Conservation (phyloP, 2,113 vertebrate genomes). For the Paralichthys olivaceus region DNA sequence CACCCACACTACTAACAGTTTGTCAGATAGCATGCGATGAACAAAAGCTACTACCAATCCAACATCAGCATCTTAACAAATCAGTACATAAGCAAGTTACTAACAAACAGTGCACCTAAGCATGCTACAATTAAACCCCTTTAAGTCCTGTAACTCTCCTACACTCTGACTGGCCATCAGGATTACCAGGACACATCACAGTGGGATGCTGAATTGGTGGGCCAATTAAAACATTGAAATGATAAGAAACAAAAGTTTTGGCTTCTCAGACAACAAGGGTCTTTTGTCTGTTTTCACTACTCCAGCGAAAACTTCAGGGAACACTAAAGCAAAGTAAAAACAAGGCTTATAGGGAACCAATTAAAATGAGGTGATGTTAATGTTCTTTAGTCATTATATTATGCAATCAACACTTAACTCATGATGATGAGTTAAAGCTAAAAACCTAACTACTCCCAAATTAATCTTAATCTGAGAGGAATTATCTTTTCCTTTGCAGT, state of each 20-base stretch:
- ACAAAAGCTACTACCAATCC: constrained; percentile 21
- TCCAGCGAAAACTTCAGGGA: not conserved
- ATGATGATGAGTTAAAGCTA: not conserved
- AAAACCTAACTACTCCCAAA: not conserved
- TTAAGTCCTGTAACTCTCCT: not conserved
- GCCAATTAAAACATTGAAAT: not conserved
- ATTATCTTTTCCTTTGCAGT: no score
- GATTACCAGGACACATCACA: not conserved
- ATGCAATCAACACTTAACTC: not conserved
- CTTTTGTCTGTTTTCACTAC: not conserved
- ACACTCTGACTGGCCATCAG: not conserved
- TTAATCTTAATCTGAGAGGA: no score
- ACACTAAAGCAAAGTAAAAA: no score
- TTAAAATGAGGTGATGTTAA: not conserved
- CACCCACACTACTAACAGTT: constrained; percentile 57
- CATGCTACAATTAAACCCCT: constrained; percentile 42
- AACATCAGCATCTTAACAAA: constrained; percentile 59
- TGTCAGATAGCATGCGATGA: constrained; percentile 62
- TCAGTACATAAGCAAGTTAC: constrained; percentile 48
- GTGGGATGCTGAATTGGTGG: not conserved
- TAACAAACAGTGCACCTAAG: constrained; percentile 60
- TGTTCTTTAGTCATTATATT: not conserved
- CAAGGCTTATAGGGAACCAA: not conserved
- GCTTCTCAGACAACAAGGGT: not conserved
- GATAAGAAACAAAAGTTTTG: not conserved